Base-by-base conservation (phyloP, 2,113 vertebrate species). In the Onychostruthus taczanowskii region DNA sequence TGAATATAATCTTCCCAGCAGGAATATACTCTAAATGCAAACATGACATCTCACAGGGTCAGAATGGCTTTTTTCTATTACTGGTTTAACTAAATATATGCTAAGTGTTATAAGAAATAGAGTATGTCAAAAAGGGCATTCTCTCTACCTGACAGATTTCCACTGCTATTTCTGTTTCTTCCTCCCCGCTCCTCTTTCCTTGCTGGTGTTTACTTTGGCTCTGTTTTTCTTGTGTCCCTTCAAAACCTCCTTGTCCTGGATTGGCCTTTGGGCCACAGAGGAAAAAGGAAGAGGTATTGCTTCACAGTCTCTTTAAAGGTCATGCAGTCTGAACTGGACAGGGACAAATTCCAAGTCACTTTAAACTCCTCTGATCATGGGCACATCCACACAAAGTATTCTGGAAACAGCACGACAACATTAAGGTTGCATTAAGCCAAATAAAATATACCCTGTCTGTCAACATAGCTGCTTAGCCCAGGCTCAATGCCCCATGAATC, bases 191-290 rank as follows among this genome's bases (percentile, higher is more conserved):
- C 53, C 41, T 93, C 55, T 84, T 86, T 86, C 35, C 56, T 63
- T 83, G 46, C 52, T 84, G 26, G 52, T 76, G 50, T 77, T 95
- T 95, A 55, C n/a, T 76, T 94, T 94, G 82, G 49, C 68, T 94
- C 55, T 70, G 44, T 37, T 74, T 69, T 62, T 46, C 76, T 81
- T 78, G 61, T 59, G 50, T 86, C 76, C 72, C 41, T 95, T 86
- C 76, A 95, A 73, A 94, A 83, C 27, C 62, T 81, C 37, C 41
- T 69, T 84, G 61, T 92, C 86, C 94, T 90, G 56, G 14, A 22
- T n/a, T 90, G 80, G 80, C 84, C 69, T 95, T 81, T 77, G 55
- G 46, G 81, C 28, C 39, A 70, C 16, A 44, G 50, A 86, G 67
- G 50, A 63, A 76, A 95, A 75, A 82, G n/a, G 74, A 87, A 83